Evolutionary conservation across 2,113 vertebrate species (phyloP).

Genomic region (Xiphorhynchus elegans): DNA sequence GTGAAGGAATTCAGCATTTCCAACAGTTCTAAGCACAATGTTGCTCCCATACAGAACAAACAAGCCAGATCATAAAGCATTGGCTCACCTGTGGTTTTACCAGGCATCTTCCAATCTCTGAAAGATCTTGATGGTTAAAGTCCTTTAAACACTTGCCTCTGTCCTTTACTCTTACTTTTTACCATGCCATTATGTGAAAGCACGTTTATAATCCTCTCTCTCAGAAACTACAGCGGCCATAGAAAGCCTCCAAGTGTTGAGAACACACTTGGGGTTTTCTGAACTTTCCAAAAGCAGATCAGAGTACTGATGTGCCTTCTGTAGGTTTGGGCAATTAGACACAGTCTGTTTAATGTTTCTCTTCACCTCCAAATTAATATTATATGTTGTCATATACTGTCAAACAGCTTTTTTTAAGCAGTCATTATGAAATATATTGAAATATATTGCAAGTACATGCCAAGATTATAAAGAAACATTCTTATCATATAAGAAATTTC

Average conservation of each 20-base stretch:
- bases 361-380: not conserved
- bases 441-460: not conserved
- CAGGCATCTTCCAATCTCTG: not conserved
- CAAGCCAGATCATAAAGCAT: not conserved
- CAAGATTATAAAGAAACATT: not conserved
- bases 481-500: not conserved
- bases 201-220: not conserved
- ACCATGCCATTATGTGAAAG: constrained; percentile 6
- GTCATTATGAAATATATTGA: not conserved
- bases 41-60: not conserved
- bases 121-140: not conserved
- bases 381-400: not conserved
- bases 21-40: not conserved
- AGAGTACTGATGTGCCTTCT: not conserved
- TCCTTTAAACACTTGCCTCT: not conserved
- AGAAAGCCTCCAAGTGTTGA: not conserved
- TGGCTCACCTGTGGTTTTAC: not conserved
- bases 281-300: not conserved
- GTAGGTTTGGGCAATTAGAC: not conserved
- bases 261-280: not conserved
- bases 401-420: not conserved
- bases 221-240: not conserved
- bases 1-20: not conserved
- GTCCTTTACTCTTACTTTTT: not conserved
- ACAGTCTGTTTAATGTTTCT: not conserved